Evolutionary conservation across 2,113 vertebrate species (phyloP).

Genomic region (Silurus glanis): DNA sequence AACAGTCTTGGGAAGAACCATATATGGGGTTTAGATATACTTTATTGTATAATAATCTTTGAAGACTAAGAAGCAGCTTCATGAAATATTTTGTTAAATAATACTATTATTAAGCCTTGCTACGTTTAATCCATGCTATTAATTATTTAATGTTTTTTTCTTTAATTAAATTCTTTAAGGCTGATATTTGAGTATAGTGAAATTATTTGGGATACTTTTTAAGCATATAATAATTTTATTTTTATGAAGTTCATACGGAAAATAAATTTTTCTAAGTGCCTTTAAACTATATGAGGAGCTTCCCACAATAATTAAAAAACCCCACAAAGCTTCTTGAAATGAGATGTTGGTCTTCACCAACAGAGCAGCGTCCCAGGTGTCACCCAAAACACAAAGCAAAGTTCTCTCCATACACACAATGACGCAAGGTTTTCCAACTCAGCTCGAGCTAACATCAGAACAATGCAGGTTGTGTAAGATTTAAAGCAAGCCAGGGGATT

Average conservation of each 20-base stretch:
- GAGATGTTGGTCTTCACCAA: background rate
- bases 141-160: no score
- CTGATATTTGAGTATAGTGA: no score
- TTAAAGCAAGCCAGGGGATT: background rate
- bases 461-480: constrained; percentile 44
- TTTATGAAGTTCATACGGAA: background rate
- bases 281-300: background rate
- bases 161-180: no score
- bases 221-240: no score
- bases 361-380: background rate
- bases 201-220: no score
- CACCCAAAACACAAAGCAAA: background rate
- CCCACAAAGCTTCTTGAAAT: constrained; percentile 1
- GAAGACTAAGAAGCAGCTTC: no score
- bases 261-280: background rate
- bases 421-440: constrained; percentile 7
- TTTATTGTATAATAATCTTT: no score
- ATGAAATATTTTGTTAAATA: no score
- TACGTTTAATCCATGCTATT: no score
- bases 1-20: no score
- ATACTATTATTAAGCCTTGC: no score
- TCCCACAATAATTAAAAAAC: background rate
- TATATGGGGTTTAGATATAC: no score
- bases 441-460: background rate
- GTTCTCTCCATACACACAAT: background rate